A percentile compares a stretch with the other conserved stretches of the same genome.
Evolutionary conservation across 2,797 vertebrate species (phyloP).

Genomic region (Tamandua tetradactyla): DNA sequence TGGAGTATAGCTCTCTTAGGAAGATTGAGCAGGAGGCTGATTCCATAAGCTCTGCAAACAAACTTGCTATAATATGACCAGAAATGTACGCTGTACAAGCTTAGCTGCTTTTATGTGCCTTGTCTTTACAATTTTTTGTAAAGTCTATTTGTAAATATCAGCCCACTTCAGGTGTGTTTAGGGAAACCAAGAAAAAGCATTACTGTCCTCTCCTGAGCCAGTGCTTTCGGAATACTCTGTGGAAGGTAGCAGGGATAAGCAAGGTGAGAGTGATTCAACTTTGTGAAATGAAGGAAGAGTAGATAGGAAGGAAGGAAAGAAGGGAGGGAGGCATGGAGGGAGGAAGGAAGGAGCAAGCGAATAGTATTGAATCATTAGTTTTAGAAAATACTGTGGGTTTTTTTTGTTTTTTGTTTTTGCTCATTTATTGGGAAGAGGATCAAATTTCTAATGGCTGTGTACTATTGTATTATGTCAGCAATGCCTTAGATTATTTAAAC

Average conservation of each 20-base stretch:
- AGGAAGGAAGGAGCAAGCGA: slow-evolving; percentile 20
- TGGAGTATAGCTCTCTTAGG: background rate
- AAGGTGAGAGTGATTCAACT: background rate
- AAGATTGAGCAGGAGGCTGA: background rate
- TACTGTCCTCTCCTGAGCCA: background rate
- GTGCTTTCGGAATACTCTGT: background rate
- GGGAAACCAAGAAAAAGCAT: background rate
- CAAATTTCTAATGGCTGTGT: background rate
- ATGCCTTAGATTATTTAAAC: slow-evolving; percentile 36
- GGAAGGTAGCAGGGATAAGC: background rate
- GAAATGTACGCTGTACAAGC: background rate
- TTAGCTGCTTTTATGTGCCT: background rate
- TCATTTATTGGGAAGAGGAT: slow-evolving; percentile 36
- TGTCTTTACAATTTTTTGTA: background rate
- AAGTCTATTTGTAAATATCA: background rate
- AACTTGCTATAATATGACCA: background rate
- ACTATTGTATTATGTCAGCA: background rate
- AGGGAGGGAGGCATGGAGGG: too few species aligned
- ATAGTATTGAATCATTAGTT: background rate
- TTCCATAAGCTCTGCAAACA: background rate
- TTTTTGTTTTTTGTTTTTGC: too few species aligned
- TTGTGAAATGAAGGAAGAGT: background rate
- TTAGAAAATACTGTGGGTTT: background rate
- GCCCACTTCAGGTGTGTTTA: background rate
- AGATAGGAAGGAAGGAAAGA: background rate